phyloP scores from a whole-genome alignment of 2,888 invertebrate genomes.

The Agrotis ipsilon region DNA sequence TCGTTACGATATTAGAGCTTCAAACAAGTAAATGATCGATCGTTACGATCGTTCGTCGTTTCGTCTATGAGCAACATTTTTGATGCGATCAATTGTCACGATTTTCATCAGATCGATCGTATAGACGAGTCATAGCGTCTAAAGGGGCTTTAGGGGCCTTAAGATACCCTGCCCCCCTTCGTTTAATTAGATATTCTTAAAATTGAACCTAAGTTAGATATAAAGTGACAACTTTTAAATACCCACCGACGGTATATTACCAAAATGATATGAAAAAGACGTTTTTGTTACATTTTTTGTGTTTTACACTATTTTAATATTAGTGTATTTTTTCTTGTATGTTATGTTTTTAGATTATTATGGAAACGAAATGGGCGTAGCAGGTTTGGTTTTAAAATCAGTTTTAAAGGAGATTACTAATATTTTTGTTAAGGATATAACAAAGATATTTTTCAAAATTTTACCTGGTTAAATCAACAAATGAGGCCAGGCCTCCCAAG shows the following conservation, averaged over 20 bases:
- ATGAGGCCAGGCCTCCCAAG: too few species aligned
- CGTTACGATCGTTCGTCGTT: too few species aligned
- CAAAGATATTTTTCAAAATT: too few species aligned
- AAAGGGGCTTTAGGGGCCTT: too few species aligned
- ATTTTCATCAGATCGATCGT: too few species aligned
- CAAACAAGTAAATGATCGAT: too few species aligned
- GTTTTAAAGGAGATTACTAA: neutral
- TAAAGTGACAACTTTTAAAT: slow-evolving; percentile 32
- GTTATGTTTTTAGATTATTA: slow-evolving; percentile 10
- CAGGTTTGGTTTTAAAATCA: neutral
- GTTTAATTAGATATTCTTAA: slow-evolving; percentile 6
- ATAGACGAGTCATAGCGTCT: too few species aligned
- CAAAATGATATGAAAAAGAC: slow-evolving; percentile 59
- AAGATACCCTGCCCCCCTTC: too few species aligned
- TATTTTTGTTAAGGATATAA: neutral
- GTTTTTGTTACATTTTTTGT: slow-evolving; percentile 50
- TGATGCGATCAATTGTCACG: too few species aligned
- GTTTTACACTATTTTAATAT: slow-evolving; percentile 21
- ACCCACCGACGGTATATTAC: slow-evolving; percentile 69
- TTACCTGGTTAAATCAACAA: too few species aligned
- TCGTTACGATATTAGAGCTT: too few species aligned
- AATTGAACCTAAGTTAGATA: slow-evolving; percentile 25
- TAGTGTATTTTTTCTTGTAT: slow-evolving; percentile 31
- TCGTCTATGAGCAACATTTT: too few species aligned
- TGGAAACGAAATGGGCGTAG: slow-evolving; percentile 1